These are phyloP conservation scores for Pterophyllum scalare DNA, from an alignment of 2,113 vertebrate species.

Conservation along the genomic window DNA sequence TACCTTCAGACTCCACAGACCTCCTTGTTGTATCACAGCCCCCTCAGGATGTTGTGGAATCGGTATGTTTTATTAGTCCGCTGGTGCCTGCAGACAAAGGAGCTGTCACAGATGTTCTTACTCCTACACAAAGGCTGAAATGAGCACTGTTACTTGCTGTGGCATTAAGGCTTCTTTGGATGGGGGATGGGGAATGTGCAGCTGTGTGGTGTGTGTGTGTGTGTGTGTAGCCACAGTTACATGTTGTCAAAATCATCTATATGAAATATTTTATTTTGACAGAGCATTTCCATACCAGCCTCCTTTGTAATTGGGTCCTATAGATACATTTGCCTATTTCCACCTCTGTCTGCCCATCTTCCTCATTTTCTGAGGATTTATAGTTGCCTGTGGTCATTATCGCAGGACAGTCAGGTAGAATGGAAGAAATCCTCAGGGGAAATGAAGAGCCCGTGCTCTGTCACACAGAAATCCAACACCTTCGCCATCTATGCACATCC, in stretches of 20 bases:
- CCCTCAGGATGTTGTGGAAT: constrained; percentile 20
- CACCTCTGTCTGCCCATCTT: background rate
- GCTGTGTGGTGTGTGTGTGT: background rate
- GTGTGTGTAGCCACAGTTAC: background rate
- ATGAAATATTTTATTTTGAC: background rate
- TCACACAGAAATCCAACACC: constrained; percentile 34
- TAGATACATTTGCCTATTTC: background rate
- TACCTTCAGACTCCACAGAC: constrained; percentile 8
- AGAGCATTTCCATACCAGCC: background rate
- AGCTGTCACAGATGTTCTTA: constrained; percentile 33
- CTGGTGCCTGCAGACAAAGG: constrained; percentile 16
- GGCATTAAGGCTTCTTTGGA: constrained; percentile 13
- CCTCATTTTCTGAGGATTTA: constrained; percentile 15
- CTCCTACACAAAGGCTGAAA: constrained; percentile 16
- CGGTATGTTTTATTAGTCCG: constrained; percentile 2
- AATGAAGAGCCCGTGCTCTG: constrained; percentile 49
- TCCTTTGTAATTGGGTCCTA: background rate
- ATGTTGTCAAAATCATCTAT: background rate
- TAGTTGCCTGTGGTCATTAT: constrained; percentile 43
- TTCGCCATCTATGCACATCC: constrained; percentile 17
- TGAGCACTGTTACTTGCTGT: constrained; percentile 33
- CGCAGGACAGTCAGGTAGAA: constrained; percentile 25
- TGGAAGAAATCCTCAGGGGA: constrained; percentile 36
- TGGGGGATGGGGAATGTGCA: constrained; percentile 23
- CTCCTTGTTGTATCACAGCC: background rate